Base-by-base conservation (phyloP, 2,797 vertebrate species). In the Pseudomugil tenellus region DNA sequence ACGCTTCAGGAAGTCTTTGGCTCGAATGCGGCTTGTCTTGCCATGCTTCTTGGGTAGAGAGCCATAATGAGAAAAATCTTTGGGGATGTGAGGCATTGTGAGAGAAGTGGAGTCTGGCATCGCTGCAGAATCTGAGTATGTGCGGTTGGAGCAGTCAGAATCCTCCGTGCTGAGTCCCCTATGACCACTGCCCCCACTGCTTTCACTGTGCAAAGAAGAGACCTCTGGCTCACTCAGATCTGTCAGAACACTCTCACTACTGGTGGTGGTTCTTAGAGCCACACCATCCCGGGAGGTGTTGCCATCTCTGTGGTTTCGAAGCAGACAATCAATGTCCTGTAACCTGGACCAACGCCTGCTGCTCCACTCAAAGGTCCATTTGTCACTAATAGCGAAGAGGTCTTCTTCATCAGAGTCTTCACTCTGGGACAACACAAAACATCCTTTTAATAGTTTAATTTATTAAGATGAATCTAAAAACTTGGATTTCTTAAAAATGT, bases 331-430 rank as follows among this genome's bases (percentile, higher is more conserved):
- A 96, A 94, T 89, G 80, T 98, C 96, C 54, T 97, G 96, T 59
- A 98, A 94, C 21, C 97, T 95, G 81, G 97, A 99, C 98, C 98
- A 99, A 58, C 96, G 95, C 26, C 94, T 93, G 87, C 98, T 99
- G 81, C 93, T 96, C 94, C 96, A 96, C 88, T 99, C 97, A 72
- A 98, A 99, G 49, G 97, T 98, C 98, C 98, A 99, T 93, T 97
- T 96, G 92, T 96, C 96, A 77, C 98, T 99, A 92, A 99, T 96
- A 54, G 96, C 96, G 83, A 97, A 92, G 11, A 95, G 93, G 56
- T 98, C 97, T 88, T 99, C 98, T 84, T 99, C 97, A 92, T 99
- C 98, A 0, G 97, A 98, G 88, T 99, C 97, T 75, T 99, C 96
- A 79, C 95, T 94, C 98, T 99, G 60, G 8, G 79, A 89, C 78